phyloP scores from a whole-genome alignment of 2,888 invertebrate species.

The Dexiosoma caninum region DNA sequence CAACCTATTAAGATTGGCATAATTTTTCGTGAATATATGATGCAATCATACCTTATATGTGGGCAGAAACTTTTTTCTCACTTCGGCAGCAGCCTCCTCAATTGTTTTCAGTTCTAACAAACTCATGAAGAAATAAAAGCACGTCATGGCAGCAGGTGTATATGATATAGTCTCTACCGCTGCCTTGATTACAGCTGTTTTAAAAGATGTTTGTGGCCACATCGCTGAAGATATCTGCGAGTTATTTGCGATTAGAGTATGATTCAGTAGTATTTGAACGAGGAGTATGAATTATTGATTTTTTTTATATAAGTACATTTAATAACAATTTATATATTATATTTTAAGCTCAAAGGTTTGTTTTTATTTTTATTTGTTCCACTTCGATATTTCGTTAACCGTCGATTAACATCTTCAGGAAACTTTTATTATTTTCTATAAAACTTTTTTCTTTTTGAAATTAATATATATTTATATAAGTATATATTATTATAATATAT shows the following conservation, averaged over 20 bases:
- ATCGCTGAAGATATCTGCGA: constrained; percentile 76
- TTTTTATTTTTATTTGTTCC: too few relatives aligned
- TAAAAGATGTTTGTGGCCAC: constrained; percentile 86
- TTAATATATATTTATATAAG: too few relatives aligned
- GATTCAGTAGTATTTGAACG: too few relatives aligned
- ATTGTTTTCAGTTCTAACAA: constrained; percentile 84
- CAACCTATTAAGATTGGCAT: background rate
- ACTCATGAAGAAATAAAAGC: constrained; percentile 88
- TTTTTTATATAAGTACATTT: too few relatives aligned
- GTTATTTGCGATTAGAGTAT: background rate
- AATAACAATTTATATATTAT: too few relatives aligned
- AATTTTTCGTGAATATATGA: background rate
- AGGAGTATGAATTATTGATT: too few relatives aligned
- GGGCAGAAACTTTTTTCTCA: constrained; percentile 84
- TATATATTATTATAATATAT: too few relatives aligned
- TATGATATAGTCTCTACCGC: constrained; percentile 86
- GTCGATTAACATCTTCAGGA: too few relatives aligned
- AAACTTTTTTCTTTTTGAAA: too few relatives aligned
- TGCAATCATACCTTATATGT: constrained; percentile 80
- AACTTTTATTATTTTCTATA: too few relatives aligned
- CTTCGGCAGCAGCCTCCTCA: constrained; percentile 82
- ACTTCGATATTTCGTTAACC: too few relatives aligned
- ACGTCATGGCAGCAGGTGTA: constrained; percentile 86
- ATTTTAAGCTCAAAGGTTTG: too few relatives aligned
- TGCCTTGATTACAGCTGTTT: constrained; percentile 86